Evolutionary conservation across 2,113 vertebrate species (phyloP).

Genomic region (Cyanoramphus novaezelandiae): DNA sequence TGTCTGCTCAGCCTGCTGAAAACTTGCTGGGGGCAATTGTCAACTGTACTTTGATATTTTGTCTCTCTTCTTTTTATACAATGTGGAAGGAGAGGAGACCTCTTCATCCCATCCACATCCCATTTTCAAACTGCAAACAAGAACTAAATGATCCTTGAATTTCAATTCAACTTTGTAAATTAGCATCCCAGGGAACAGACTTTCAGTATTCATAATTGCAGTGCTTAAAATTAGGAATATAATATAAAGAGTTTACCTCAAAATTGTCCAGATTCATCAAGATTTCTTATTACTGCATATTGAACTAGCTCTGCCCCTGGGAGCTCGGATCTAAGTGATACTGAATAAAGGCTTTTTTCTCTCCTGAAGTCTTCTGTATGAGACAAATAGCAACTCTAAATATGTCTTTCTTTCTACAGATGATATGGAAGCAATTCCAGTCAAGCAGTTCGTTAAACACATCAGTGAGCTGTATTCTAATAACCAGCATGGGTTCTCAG

Average conservation of each 20-base stretch:
- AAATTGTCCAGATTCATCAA: not conserved
- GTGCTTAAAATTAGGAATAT: not conserved
- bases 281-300: not conserved
- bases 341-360: not conserved
- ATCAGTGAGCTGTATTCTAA: slow-evolving; percentile 88
- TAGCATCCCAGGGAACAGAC: not conserved
- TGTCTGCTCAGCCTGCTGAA: not conserved
- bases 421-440: slow-evolving; percentile 91
- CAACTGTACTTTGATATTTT: not conserved
- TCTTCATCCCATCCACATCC: not conserved
- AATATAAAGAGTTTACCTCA: not conserved
- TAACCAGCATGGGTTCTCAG: slow-evolving; percentile 90
- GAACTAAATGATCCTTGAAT: not conserved
- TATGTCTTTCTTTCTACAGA: slow-evolving; percentile 76
- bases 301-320: not conserved
- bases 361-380: not conserved
- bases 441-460: slow-evolving; percentile 92
- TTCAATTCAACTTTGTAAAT: not conserved
- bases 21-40: not conserved
- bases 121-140: not conserved
- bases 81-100: not conserved
- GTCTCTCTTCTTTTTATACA: not conserved
- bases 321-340: not conserved
- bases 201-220: not conserved
- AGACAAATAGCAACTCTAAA: slow-evolving; percentile 36